Percentiles rank a stretch among this genome's conserved stretches.
These are phyloP conservation scores for Steinernema hermaphroditum DNA, from an alignment of 2,888 invertebrate species.

Conservation along the genomic window DNA sequence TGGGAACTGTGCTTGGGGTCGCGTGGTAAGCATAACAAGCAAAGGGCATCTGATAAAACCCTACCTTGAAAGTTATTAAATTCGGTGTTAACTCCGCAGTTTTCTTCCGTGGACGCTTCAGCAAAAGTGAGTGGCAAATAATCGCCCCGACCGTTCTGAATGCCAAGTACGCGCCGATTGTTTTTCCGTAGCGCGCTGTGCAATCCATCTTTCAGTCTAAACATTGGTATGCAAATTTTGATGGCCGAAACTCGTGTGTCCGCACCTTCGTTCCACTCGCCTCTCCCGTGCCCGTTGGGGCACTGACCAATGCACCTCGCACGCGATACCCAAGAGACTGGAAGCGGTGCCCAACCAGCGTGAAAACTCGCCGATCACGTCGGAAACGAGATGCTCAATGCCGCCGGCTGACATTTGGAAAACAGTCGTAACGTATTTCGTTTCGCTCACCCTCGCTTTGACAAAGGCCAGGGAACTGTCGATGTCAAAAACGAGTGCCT, in stretches of 20 bases:
- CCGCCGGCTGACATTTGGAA: slow-evolving; percentile 55
- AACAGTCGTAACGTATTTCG: slow-evolving; percentile 60
- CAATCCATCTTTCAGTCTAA: slow-evolving; percentile 59
- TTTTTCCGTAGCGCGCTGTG: slow-evolving; percentile 56
- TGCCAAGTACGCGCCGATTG: slow-evolving; percentile 57
- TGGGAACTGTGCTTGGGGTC: too few relatives aligned
- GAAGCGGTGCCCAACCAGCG: slow-evolving; percentile 56
- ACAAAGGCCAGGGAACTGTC: slow-evolving; percentile 30
- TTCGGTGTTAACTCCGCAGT: slow-evolving; percentile 49
- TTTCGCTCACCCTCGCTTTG: slow-evolving; percentile 48
- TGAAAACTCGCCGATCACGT: slow-evolving; percentile 51
- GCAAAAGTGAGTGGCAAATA: slow-evolving; percentile 55
- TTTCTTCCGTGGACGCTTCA: slow-evolving; percentile 61
- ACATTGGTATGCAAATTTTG: slow-evolving; percentile 11
- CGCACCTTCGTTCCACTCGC: slow-evolving; percentile 52
- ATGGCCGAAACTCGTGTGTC: background rate
- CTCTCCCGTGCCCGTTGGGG: slow-evolving; percentile 51
- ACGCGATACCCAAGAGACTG: slow-evolving; percentile 58
- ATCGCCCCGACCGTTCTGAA: slow-evolving; percentile 45
- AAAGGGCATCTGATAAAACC: too few relatives aligned
- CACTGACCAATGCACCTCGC: slow-evolving; percentile 64
- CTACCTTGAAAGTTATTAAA: slow-evolving; percentile 60
- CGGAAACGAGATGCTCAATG: slow-evolving; percentile 46
- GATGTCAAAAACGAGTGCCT: slow-evolving; percentile 6
- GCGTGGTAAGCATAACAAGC: too few relatives aligned